Evolutionary conservation across 2,888 invertebrate species (phyloP), one percentile per base, ranked within the genome.

Genomic region (Macropis europaea): DNA sequence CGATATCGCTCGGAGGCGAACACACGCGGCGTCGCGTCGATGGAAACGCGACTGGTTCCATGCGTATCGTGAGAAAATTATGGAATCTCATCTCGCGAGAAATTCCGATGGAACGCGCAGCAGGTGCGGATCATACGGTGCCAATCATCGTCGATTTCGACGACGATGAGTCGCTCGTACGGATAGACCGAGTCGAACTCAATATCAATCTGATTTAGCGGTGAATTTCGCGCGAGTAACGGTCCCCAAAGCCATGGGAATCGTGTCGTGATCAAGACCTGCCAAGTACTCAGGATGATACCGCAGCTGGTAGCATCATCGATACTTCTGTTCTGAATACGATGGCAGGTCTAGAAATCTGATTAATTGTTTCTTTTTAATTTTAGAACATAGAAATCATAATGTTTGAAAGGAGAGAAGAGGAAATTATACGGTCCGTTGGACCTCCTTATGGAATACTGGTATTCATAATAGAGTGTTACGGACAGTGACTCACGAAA

Each of bases 121-220:
- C 80, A 80, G 77, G 77, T 80, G 75, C 67, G 63, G 64, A 72
- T 77, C 74, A 60, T 62, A 66, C 61, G 48, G 66, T 77, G 77
- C 75, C 75, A 71, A 80, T 80, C 80, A 76, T 80, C 70, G 45
- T 66, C n/a, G n/a, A n/a, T n/a, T n/a, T n/a, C n/a, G n/a, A n/a
- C n/a, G n/a, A n/a, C n/a, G n/a, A n/a, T n/a, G n/a, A n/a, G n/a
- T n/a, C n/a, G n/a, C n/a, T n/a, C n/a, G n/a, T n/a, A n/a, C n/a
- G n/a, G n/a, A 42, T 32, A 22, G 48, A 60, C 9, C 66, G 61
- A 60, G 60, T 28, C 57, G n/a, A 52, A 63, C 72, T 76, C 68
- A 50, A 81, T 80, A 80, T 80, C 81, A 72, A 80, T 81, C 81
- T 73, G 77, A 81, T 76, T 79, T 73, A 73, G 75, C 52, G 64